phyloP scores from a whole-genome alignment of 2,888 invertebrate species.

The Rotaria sp. region DNA sequence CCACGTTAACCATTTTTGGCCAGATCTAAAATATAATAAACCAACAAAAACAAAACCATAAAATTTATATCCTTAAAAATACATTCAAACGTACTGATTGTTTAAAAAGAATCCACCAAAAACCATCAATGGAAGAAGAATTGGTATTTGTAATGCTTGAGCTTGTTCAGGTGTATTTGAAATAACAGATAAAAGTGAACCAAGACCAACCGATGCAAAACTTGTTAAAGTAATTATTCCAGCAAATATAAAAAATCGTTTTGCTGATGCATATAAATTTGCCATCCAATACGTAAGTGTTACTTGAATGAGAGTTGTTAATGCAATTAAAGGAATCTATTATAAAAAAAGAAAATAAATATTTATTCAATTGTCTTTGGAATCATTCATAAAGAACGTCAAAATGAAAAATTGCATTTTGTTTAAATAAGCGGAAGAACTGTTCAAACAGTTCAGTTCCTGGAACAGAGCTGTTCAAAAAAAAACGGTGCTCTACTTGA shows the following conservation, averaged over 20 bases:
- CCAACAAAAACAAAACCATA: background rate
- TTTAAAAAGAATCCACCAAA: conserved; percentile 94
- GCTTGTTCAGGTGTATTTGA: conserved; percentile 78
- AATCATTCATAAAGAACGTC: too few species aligned
- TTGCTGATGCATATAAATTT: conserved; percentile 37
- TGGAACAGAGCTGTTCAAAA: too few species aligned
- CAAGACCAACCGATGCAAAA: conserved; percentile 77
- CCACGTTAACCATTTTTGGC: conserved; percentile 43
- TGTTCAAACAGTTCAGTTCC: too few species aligned
- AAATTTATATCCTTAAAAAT: background rate
- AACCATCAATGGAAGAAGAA: conserved; percentile 82
- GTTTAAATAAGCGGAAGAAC: too few species aligned
- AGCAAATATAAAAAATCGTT: conserved; percentile 52
- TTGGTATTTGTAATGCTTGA: conserved; percentile 77
- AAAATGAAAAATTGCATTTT: too few species aligned
- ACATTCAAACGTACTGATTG: conserved; percentile 58
- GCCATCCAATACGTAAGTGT: conserved; percentile 76
- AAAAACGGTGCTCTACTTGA: too few species aligned
- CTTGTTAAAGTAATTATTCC: conserved; percentile 70
- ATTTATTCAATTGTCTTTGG: too few species aligned
- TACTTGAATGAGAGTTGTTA: conserved; percentile 64
- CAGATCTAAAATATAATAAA: background rate
- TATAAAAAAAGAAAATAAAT: background rate
- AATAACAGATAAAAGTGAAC: conserved; percentile 74
- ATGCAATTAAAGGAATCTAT: conserved; percentile 33